Conservation (phyloP, 53 echinoderm and acorn worm genomes). For the Echinarachnius parma region DNA sequence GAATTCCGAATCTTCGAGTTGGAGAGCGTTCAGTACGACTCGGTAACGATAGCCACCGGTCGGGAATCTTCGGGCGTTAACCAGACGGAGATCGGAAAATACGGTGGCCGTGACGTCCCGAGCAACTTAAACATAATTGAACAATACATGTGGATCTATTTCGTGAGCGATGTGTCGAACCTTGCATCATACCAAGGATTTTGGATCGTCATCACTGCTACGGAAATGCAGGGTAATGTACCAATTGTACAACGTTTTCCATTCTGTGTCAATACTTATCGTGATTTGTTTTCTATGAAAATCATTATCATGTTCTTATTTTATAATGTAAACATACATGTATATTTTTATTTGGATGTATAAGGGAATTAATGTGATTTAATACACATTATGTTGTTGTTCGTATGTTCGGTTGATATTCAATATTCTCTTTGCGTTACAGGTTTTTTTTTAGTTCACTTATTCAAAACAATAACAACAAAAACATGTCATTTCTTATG, state of each 20-base stretch:
- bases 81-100: slow-evolving; percentile 23
- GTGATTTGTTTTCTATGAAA: background rate
- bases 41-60: slow-evolving; percentile 26
- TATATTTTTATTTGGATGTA: no score
- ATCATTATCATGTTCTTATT: background rate
- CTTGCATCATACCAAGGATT: slow-evolving; percentile 1
- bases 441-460: no score
- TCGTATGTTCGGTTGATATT: no score
- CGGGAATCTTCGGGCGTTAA: slow-evolving; percentile 5
- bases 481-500: no score
- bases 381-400: no score
- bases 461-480: no score
- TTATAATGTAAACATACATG: no score
- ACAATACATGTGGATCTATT: slow-evolving; percentile 4
- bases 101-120: slow-evolving; percentile 4
- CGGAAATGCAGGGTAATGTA: background rate
- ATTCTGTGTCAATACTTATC: no score
- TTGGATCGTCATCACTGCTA: slow-evolving; percentile 3
- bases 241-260: background rate
- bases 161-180: slow-evolving; percentile 1
- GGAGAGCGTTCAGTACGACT: background rate
- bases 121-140: background rate
- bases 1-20: slow-evolving; percentile 6
- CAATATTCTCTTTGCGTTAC: no score
- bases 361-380: no score